Conservation (phyloP, 2,797 vertebrate genomes). For the Pitangus sulphuratus region DNA sequence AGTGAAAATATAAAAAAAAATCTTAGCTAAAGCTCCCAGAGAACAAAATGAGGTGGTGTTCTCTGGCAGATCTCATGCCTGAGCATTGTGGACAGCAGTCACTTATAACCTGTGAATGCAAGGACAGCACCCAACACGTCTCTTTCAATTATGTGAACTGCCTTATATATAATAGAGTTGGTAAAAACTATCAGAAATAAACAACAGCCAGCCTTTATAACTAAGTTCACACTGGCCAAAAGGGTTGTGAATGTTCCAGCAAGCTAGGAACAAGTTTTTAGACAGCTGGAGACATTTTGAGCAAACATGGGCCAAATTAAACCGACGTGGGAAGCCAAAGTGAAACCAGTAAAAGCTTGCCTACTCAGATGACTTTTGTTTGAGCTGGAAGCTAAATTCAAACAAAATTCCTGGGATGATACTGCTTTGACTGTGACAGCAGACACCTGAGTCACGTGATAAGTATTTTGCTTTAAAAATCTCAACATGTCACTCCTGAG, state of each 20-base stretch:
- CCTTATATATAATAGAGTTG: conserved; percentile 7
- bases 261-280: conserved; percentile 64
- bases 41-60: conserved; percentile 1
- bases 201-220: conserved; percentile 42
- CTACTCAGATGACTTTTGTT: conserved; percentile 62
- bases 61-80: conserved; percentile 1
- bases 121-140: background rate
- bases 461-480: conserved; percentile 8
- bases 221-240: conserved; percentile 55
- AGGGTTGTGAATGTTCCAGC: conserved; percentile 34
- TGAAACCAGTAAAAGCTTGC: conserved; percentile 64
- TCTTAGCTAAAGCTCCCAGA: conserved; percentile 4
- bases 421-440: background rate
- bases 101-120: background rate
- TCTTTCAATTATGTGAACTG: conserved; percentile 4
- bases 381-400: conserved; percentile 48
- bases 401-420: conserved; percentile 51
- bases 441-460: conserved; percentile 45
- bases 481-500: background rate
- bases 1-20: conserved; percentile 42
- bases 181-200: conserved; percentile 42
- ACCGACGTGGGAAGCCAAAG: conserved; percentile 56
- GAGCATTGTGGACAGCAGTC: conserved; percentile 5
- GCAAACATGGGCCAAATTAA: conserved; percentile 66
- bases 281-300: conserved; percentile 68